A percentile compares a stretch with the other conserved stretches of the same genome.
These are phyloP conservation scores for Stichodactyla mertensii DNA, from an alignment of 64 coral and sea anemone species.

Conservation along the genomic window DNA sequence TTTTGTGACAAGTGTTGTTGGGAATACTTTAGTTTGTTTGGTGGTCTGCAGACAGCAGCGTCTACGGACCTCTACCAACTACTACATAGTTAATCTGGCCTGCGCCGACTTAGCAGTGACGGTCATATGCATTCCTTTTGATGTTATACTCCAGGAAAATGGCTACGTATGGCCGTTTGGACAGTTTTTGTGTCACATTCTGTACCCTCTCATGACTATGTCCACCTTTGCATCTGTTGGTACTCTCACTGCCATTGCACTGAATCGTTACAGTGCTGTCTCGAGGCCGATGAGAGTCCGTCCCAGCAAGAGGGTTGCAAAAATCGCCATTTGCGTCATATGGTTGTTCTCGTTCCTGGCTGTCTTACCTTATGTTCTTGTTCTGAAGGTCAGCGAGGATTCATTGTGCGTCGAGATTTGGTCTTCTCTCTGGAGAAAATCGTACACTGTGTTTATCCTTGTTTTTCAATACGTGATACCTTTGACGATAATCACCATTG, in stretches of 20 bases:
- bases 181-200: constrained; percentile 50
- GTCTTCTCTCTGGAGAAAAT: constrained; percentile 47
- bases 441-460: constrained; percentile 76
- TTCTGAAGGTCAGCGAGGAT: constrained; percentile 43
- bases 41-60: constrained; percentile 76
- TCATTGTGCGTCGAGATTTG: constrained; percentile 60
- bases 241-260: constrained; percentile 77
- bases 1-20: constrained; percentile 50
- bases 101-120: constrained; percentile 71
- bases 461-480: constrained; percentile 80
- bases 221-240: constrained; percentile 77
- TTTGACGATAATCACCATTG: constrained; percentile 66
- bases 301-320: constrained; percentile 44
- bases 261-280: constrained; percentile 70
- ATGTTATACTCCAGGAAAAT: constrained; percentile 78
- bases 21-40: constrained; percentile 73
- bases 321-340: constrained; percentile 48
- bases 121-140: constrained; percentile 78
- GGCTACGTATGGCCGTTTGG: constrained; percentile 78
- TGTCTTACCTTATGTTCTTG: constrained; percentile 61
- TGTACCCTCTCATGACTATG: constrained; percentile 90
- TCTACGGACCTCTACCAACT: constrained; percentile 85
- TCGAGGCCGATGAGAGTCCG: constrained; percentile 61
- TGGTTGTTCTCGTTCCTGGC: constrained; percentile 50
- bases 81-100: constrained; percentile 82